Base-by-base conservation (phyloP, 2,797 vertebrate genomes). In the Phataginus tetradactyla region DNA sequence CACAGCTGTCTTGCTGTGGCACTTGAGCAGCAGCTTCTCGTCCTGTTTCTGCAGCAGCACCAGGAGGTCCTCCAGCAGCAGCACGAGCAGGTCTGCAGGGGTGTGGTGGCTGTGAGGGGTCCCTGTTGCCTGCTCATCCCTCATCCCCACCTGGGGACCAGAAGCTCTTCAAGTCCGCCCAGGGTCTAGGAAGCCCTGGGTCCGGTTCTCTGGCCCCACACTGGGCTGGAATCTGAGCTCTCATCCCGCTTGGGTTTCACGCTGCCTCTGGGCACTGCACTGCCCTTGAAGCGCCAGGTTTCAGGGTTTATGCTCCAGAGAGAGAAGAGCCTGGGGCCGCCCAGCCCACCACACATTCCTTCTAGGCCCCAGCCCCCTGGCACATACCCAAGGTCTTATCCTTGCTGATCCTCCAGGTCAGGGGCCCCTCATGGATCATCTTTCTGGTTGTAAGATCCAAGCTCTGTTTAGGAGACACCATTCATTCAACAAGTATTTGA, bases 391-490 rank as follows among this genome's bases (percentile, higher is more conserved):
- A 98, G 13, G 99, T 99, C 98, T 99, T 99, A 32, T 99, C 99
- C 98, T 99, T 99, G 98, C 98, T 99, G 97, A 99, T 98, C 96
- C 99, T 99, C 99, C 99, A 99, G 2, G 98, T 98, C 71, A 99
- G 98, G 0, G 99, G 98, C 7, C 99, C 99, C 96, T 99, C 99
- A 0, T 99, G 99, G 90, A 99, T 99, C 99, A 99, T 99, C 49
- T 97, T 98, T 94, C 99, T 99, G 0, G 98, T 98, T 74, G 99
- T 99, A 90, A 99, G 99, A 97, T 99, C 99, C 97, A 99, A 96
- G 98, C 98, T 99, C 99, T 99, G 98, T 5, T 29, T 75, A n/a
- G 45, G 21, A 83, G 64, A 86, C 20, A 85, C 15, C 66, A 12
- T 37, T 53, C 34, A 29, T 8, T 39, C 12, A 55, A 11, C 11